These are phyloP conservation scores for Cygnus olor DNA, from an alignment of 2,797 vertebrate species.

Conservation along the genomic window DNA sequence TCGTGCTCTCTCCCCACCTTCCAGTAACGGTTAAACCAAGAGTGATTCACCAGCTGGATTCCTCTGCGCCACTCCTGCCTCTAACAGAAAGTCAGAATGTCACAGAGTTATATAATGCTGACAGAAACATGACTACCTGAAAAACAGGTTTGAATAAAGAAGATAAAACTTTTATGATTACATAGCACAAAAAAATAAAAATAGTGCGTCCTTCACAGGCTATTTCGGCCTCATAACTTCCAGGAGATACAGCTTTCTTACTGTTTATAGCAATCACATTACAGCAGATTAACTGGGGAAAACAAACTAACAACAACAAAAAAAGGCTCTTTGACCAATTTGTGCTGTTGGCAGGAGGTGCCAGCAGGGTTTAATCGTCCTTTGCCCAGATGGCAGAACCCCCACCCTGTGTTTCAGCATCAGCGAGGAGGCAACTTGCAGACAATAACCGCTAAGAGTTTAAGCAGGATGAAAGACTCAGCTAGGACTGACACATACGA, in stretches of 20 bases:
- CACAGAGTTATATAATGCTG: constrained; percentile 3
- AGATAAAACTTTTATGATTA: background rate
- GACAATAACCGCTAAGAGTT: background rate
- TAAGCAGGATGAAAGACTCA: background rate
- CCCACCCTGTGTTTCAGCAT: background rate
- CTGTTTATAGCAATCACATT: background rate
- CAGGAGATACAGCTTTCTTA: background rate
- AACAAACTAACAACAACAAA: background rate
- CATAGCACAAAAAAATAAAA: background rate
- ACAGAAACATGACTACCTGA: constrained; percentile 10
- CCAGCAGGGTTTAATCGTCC: background rate
- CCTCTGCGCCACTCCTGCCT: background rate
- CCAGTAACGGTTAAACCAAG: background rate
- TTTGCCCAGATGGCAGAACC: background rate
- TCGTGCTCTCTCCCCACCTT: background rate
- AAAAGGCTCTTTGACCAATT: background rate
- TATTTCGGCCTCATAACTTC: background rate
- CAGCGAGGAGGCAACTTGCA: background rate
- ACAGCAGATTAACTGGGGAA: background rate
- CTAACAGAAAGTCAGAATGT: background rate
- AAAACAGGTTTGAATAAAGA: constrained; percentile 17
- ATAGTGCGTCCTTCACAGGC: background rate
- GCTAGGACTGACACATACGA: background rate
- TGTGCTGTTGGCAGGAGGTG: background rate
- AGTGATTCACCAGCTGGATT: background rate